Evolutionary conservation across 2,888 invertebrate species (phyloP).

Genomic region (Hecatera dysodea): DNA sequence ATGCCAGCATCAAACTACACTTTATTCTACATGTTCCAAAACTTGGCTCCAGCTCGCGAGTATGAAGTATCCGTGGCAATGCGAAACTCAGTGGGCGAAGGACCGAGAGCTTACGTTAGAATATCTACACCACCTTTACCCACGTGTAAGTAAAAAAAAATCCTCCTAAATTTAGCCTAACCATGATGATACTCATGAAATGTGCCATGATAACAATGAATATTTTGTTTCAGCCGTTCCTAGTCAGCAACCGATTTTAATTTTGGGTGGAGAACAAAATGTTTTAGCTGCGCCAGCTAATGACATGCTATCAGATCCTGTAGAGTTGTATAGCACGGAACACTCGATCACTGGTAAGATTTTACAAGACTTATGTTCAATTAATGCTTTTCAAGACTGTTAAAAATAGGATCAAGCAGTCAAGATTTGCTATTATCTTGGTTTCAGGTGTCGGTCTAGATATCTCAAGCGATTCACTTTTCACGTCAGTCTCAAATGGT

Average conservation of each 20-base stretch:
- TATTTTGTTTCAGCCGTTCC: constrained; percentile 90
- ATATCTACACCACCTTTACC: constrained; percentile 93
- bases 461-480: constrained; percentile 93
- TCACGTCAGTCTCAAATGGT: constrained; percentile 94
- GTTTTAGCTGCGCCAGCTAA: constrained; percentile 93
- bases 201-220: not conserved
- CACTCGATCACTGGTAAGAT: constrained; percentile 84
- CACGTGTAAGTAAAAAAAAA: constrained; percentile 79
- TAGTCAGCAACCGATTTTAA: constrained; percentile 93
- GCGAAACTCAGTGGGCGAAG: constrained; percentile 95
- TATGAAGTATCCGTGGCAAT: constrained; percentile 95
- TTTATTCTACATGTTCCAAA: constrained; percentile 94
- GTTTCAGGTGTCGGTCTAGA: constrained; percentile 94
- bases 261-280: constrained; percentile 93
- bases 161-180: no score
- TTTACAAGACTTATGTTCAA: no score
- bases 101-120: constrained; percentile 92
- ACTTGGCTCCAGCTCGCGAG: constrained; percentile 93
- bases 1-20: constrained; percentile 93
- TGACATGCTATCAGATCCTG: constrained; percentile 92
- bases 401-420: no score
- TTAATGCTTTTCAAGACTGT: no score
- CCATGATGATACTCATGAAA: not conserved
- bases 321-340: constrained; percentile 92
- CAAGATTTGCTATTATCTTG: no score